These are phyloP conservation scores for Axinella damicornis DNA, from an alignment of 37 sponge, comb jelly and placozoan species.

Conservation along the genomic window DNA sequence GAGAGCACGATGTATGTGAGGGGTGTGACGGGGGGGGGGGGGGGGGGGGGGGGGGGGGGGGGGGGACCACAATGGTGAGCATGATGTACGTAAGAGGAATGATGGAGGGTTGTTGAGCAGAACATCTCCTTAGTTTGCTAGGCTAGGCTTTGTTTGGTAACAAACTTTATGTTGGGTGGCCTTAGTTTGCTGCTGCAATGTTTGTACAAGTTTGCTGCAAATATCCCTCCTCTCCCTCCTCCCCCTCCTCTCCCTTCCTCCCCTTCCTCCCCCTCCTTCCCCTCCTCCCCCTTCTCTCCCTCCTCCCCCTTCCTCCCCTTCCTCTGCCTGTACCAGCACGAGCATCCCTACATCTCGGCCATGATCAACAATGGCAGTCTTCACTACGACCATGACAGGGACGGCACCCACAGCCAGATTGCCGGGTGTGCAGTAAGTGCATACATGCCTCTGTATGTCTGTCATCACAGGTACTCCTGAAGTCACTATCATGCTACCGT, in stretches of 20 bases:
- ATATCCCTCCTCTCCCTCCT: not conserved
- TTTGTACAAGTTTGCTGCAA: not conserved
- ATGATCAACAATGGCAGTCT: slow-evolving; percentile 91
- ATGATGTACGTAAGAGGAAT: not conserved
- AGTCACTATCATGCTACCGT: too few species aligned
- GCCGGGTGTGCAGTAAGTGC: slow-evolving; percentile 84
- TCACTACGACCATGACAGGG: slow-evolving; percentile 95
- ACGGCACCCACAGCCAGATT: slow-evolving; percentile 92
- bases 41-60: slow-evolving; percentile 61
- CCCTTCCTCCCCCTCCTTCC: not conserved
- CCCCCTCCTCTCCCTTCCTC: not conserved
- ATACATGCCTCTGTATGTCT: too few species aligned
- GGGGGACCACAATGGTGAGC: slow-evolving; percentile 84
- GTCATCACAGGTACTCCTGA: too few species aligned
- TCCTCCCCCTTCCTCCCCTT: too few species aligned
- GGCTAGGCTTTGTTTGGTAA: too few species aligned
- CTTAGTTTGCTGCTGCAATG: too few species aligned
- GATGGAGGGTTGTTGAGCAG: too few species aligned
- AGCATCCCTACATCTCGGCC: slow-evolving; percentile 95
- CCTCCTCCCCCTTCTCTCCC: too few species aligned
- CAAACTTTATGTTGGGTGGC: too few species aligned
- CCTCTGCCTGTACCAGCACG: slow-evolving; percentile 64
- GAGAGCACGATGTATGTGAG: slow-evolving; percentile 13
- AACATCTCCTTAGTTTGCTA: too few species aligned
- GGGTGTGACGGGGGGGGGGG: too few species aligned